These are phyloP conservation scores for Jaculus jaculus DNA, from an alignment of 2,113 vertebrate genomes.

Conservation along the genomic window DNA sequence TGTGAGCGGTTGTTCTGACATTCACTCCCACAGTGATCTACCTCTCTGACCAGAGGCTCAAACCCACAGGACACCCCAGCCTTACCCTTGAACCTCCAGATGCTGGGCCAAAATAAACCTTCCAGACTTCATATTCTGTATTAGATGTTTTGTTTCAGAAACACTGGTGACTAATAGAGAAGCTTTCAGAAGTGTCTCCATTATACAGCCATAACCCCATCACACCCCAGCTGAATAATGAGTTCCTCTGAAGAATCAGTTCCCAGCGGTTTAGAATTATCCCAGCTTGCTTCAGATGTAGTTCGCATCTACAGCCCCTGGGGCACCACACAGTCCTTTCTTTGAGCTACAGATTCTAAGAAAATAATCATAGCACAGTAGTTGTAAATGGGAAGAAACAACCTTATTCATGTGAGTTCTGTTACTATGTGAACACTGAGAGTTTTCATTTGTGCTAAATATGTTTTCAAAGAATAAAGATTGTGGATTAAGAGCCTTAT, in stretches of 20 bases:
- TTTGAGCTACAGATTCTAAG: neutral
- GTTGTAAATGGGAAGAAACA: neutral
- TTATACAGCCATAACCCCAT: neutral
- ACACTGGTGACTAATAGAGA: neutral
- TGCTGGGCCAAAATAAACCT: neutral
- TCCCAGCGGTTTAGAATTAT: neutral
- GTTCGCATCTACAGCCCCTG: neutral
- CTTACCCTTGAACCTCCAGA: neutral
- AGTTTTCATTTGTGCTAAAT: neutral
- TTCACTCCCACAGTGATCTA: too few relatives aligned
- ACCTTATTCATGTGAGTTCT: neutral
- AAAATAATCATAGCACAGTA: neutral
- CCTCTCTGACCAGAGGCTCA: neutral
- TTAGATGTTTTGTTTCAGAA: neutral
- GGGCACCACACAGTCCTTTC: accelerated
- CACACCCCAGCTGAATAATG: neutral
- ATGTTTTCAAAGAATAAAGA: neutral
- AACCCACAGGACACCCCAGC: neutral
- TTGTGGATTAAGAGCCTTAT: neutral
- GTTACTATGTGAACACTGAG: neutral
- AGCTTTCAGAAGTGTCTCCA: neutral
- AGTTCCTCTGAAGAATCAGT: neutral
- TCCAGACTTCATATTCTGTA: neutral
- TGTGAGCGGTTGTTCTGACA: neutral
- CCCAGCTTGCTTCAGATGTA: neutral